These are phyloP conservation scores for Matsumyia berberina DNA, from an alignment of 2,888 invertebrate genomes.

Conservation along the genomic window DNA sequence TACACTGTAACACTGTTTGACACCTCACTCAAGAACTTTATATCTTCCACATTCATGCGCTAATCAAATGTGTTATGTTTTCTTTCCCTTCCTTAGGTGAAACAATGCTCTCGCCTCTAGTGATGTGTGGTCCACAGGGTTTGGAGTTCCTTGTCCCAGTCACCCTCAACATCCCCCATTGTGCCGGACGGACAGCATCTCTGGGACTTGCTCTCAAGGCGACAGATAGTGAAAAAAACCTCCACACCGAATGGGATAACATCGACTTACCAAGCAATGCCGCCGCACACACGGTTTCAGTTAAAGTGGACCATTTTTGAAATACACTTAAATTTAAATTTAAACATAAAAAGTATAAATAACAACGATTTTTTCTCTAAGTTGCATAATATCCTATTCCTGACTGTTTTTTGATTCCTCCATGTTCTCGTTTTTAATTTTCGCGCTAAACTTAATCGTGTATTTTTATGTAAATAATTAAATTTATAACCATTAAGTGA, in stretches of 20 bases:
- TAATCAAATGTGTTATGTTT: constrained; percentile 24
- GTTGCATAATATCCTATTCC: constrained; percentile 37
- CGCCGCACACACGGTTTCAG: constrained; percentile 94
- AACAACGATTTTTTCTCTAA: constrained; percentile 37
- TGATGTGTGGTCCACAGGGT: constrained; percentile 98
- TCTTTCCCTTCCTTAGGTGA: constrained; percentile 88
- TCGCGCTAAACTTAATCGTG: too few relatives aligned
- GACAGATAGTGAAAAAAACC: constrained; percentile 92
- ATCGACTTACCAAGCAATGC: constrained; percentile 93
- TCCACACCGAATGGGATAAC: constrained; percentile 93
- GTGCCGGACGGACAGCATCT: constrained; percentile 91
- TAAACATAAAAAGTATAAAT: constrained; percentile 56
- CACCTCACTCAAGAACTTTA: constrained; percentile 35
- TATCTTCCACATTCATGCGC: not conserved
- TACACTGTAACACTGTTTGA: constrained; percentile 72
- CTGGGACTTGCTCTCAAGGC: constrained; percentile 91
- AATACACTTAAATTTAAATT: constrained; percentile 73
- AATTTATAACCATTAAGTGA: constrained; percentile 17
- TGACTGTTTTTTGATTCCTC: constrained; percentile 25
- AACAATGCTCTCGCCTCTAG: constrained; percentile 96
- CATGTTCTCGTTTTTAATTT: too few relatives aligned
- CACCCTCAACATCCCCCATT: constrained; percentile 95
- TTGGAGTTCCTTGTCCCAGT: constrained; percentile 95
- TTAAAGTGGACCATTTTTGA: constrained; percentile 96
- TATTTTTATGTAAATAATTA: constrained; percentile 70